phyloP scores from a whole-genome alignment of 2,113 vertebrate species.

The Otus sunia region DNA sequence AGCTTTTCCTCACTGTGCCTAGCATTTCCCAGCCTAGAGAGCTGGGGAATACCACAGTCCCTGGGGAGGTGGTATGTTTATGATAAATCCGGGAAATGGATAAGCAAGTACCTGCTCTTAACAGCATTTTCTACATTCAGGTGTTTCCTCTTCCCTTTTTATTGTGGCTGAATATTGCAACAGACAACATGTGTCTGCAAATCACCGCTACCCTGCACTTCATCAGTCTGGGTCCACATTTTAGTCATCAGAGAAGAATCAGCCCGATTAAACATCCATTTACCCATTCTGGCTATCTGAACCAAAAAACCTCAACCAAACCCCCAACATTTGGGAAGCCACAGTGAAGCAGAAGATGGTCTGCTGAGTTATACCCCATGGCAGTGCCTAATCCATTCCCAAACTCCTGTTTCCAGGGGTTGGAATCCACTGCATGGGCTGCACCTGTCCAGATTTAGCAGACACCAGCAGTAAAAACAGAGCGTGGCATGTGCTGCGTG shows the following conservation, averaged over 20 bases:
- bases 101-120: neutral
- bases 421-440: neutral
- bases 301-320: neutral
- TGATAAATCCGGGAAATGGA: neutral
- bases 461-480: neutral
- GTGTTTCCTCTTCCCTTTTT: neutral
- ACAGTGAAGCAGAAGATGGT: neutral
- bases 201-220: neutral
- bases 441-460: neutral
- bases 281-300: neutral
- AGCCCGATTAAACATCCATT: neutral
- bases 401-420: neutral
- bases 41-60: neutral
- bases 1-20: neutral
- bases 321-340: neutral
- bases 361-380: neutral
- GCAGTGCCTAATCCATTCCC: neutral
- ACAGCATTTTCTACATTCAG: neutral
- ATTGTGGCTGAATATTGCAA: neutral
- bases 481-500: neutral
- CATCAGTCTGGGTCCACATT: neutral
- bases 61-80: neutral
- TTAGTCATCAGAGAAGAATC: neutral
- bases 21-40: neutral
- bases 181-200: neutral